Base-by-base conservation (phyloP, 2,797 vertebrate genomes). In the Galaxias olidus region DNA sequence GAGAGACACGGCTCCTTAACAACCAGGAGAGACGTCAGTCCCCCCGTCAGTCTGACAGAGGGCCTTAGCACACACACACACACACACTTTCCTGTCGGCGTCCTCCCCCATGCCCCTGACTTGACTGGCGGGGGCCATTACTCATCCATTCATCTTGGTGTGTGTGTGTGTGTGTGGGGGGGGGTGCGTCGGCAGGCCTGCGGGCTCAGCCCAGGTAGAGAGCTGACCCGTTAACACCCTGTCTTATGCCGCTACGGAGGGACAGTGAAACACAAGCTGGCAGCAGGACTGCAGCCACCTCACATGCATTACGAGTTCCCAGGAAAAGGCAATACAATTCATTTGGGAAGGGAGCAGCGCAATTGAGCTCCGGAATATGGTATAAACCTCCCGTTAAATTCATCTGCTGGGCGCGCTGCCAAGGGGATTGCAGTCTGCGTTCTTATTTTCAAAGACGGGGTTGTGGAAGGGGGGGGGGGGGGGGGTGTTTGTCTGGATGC, bases 281-380 rank as follows among this genome's bases (percentile, higher is more conserved):
- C 44, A 63, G 68, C 53, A 15, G 55, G 55, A 79, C 69, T 52
- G 41, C 14, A 18, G 41, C 17, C 41, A n/a, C 62, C 72, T 66
- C 44, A 78, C 58, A 61, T 55, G 69, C 56, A 60, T 68, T 66
- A 68, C 20, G 61, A 61, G 62, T 20, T 67, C 67, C 68, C 48
- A 11, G 20, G 17, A 78, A 65, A 69, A 72, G 47, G 49, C 59
- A 63, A 65, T 71, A 60, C 71, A 72, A 69, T 30, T 20, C 52
- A 18, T 15, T 50, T 61, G 53, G 63, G 74, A 68, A 57, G 10
- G 17, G 62, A 72, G 61, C 1, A 19, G 15, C 40, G 53, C 57
- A 71, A 55, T 30, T 60, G 64, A 65, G 77, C 51, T 70, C 54
- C 20, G 20, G 55, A 69, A 66, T 61, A 73, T 65, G 62, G 65